Evolutionary conservation across 2,888 invertebrate species (phyloP).

Genomic region (Morinoia aosen): DNA sequence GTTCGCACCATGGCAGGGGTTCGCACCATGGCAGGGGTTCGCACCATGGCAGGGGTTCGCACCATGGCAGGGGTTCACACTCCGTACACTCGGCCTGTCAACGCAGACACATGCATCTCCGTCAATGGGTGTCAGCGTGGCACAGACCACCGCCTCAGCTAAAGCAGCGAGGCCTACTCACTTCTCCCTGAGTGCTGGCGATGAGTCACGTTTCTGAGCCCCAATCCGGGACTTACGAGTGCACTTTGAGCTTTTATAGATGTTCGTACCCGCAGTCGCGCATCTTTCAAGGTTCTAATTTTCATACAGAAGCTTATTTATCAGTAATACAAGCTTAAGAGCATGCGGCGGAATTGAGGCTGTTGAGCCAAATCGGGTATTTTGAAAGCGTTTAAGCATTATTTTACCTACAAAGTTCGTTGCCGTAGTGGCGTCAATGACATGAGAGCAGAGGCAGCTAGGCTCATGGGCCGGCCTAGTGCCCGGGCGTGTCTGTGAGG

Average conservation of each 20-base stretch:
- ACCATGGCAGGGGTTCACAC: not conserved
- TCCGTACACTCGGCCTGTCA: too few species aligned
- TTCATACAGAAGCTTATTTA: not conserved
- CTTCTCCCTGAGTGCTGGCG: not conserved
- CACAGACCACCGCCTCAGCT: not conserved
- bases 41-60: too few species aligned
- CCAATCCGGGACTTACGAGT: not conserved
- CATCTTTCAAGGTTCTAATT: not conserved
- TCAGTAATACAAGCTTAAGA: not conserved
- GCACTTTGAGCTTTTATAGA: not conserved
- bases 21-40: too few species aligned
- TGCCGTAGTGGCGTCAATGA: not conserved
- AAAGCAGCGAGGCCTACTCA: not conserved
- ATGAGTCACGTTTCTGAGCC: not conserved
- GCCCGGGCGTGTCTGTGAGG: not conserved
- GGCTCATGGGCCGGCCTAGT: not conserved
- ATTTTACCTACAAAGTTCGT: not conserved
- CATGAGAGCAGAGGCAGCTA: not conserved
- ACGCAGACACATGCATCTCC: not conserved
- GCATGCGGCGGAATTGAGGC: not conserved
- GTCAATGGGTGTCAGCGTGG: not conserved
- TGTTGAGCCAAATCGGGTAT: not conserved
- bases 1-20: too few species aligned
- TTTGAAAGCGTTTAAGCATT: not conserved
- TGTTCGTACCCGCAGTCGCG: not conserved